Evolutionary conservation across 2,888 invertebrate genomes (phyloP), one percentile per base, ranked within the genome.

Genomic region (Monochamus alternatus): DNA sequence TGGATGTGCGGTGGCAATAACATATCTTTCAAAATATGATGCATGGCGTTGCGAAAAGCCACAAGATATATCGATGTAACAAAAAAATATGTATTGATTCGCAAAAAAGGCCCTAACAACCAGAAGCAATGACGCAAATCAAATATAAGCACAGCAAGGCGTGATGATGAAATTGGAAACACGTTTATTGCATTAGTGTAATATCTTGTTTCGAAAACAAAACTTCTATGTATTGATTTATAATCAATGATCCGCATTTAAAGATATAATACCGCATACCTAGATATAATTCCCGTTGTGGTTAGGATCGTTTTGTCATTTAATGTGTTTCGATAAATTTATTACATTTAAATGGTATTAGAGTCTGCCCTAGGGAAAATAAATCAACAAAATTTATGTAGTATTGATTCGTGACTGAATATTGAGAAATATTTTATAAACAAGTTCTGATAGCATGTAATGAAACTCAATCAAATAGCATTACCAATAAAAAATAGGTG

Each of bases 161-260:
- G 32, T 5, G 38, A 14, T 32, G 68, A 68, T 68, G 58, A 68
- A 68, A 58, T 14, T 58, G 68, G 14, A 68, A 58, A 68, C 68
- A 58, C 43, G 38, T 43, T 7, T 68, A 52, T 43, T 68, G 43
- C 68, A 68, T 58, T 68, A 67, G 10, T 43, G 58, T 43, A 43
- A 38, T 59, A 58, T 43, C 30, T 12, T 30, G 30, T 67, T 32
- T 31, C 31, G 66, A 67, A 32, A 12, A 12, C 47, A 67, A 5
- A 55, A 55, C 30, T 14, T 9, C n/a, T 30, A 38, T 55, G 7
- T 55, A 38, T 55, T 67, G 66, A 67, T 65, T 44, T 30, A 31
- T 52, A 31, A 51, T 31, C n/a, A 52, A 9, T 32, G 5, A 12
- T 47, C 3, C 4, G 14, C 14, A 3, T n/a, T 10, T 51, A 2